Percentiles rank a stretch among this genome's conserved stretches.
Evolutionary conservation across 1,140 invertebrate species (phyloP).

Genomic region (Apis cerana): DNA sequence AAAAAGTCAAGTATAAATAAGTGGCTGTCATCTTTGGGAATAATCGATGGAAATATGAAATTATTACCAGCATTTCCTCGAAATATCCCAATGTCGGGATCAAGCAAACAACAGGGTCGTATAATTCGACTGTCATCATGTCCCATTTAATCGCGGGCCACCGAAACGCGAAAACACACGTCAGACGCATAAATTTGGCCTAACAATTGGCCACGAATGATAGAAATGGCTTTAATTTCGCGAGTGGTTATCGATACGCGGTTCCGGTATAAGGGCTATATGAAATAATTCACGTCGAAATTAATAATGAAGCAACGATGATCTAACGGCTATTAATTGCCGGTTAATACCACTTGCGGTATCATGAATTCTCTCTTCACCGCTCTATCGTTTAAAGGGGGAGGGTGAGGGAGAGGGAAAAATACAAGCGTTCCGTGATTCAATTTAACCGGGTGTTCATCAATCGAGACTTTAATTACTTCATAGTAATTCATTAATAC

Average conservation of each 20-base stretch:
- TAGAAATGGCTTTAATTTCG: conserved; percentile 28
- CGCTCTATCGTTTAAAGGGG: too few relatives aligned
- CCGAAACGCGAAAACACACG: not conserved
- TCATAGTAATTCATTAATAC: not conserved
- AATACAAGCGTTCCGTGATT: not conserved
- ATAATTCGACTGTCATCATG: not conserved
- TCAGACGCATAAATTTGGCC: not conserved
- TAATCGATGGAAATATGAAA: too few relatives aligned
- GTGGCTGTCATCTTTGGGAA: too few relatives aligned
- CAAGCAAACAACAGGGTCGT: not conserved
- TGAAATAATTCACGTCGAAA: conserved; percentile 56
- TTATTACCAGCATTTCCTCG: too few relatives aligned
- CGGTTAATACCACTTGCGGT: conserved; percentile 38
- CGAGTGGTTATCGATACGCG: not conserved
- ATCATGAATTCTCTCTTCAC: conserved; percentile 4
- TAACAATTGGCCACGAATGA: not conserved
- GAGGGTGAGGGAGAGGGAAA: not conserved
- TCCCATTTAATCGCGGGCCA: not conserved
- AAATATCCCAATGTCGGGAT: not conserved
- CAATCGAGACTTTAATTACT: conserved; percentile 11
- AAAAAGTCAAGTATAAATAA: too few relatives aligned
- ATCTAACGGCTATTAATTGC: conserved; percentile 49
- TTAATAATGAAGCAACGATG: conserved; percentile 57
- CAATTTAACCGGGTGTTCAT: not conserved
- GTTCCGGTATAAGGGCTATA: conserved; percentile 3